phyloP scores from a whole-genome alignment of 2,113 vertebrate genomes.

The Urocolius indicus region DNA sequence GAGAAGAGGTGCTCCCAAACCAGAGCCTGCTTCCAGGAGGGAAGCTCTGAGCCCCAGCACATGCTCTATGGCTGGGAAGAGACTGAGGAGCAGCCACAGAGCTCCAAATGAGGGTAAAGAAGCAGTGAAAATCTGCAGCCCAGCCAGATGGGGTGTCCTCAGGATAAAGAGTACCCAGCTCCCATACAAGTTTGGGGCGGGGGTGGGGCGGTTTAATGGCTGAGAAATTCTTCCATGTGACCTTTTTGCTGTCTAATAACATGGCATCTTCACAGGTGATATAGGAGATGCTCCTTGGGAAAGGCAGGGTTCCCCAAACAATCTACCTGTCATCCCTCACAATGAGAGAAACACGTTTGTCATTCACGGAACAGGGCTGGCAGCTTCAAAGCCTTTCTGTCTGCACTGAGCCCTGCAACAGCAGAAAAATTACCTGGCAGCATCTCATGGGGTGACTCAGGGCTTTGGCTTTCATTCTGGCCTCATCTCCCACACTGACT shows the following conservation, averaged over 20 bases:
- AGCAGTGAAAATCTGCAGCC: not conserved
- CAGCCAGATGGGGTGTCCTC: not conserved
- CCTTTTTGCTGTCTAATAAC: not conserved
- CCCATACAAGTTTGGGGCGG: not conserved
- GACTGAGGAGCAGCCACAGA: accelerated
- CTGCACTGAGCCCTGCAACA: not conserved
- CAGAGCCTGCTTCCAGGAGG: not conserved
- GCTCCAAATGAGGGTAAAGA: not conserved
- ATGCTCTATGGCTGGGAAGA: not conserved
- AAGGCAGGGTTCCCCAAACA: not conserved
- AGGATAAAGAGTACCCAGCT: not conserved
- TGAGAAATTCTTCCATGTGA: not conserved
- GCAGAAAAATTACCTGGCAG: not conserved
- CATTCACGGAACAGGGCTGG: not conserved
- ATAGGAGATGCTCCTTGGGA: accelerated
- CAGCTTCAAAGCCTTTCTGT: not conserved
- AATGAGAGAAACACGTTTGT: not conserved
- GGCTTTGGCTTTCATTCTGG: not conserved
- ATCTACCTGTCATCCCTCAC: not conserved
- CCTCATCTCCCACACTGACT: not conserved
- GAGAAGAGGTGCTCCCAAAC: not conserved
- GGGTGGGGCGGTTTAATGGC: too few species aligned
- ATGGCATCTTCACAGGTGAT: not conserved
- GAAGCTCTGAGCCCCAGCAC: not conserved
- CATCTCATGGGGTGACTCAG: not conserved